A percentile compares a stretch with the other conserved stretches of the same genome.
Conservation (phyloP, 2,888 invertebrate genomes). For the Parapristionchus giblindavisi region DNA sequence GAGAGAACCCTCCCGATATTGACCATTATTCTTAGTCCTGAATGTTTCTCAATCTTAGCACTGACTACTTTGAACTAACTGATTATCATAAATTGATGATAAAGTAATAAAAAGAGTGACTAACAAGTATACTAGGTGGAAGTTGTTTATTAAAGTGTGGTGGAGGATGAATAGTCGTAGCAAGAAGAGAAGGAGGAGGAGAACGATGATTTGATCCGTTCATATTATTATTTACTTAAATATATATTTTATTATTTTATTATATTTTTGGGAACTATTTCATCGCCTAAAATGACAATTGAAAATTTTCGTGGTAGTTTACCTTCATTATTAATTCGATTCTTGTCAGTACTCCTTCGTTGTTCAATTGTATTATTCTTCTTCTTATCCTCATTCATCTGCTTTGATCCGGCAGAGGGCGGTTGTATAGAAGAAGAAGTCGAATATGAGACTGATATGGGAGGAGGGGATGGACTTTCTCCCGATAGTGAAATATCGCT, state of each 20-base stretch:
- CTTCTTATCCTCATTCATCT: background rate
- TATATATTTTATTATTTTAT: background rate
- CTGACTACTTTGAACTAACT: too few species aligned
- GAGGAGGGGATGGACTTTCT: background rate
- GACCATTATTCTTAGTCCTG: too few species aligned
- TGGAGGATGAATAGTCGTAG: constrained; percentile 27
- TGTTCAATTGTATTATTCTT: too few species aligned
- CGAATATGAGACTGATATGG: background rate
- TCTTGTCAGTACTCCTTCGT: background rate
- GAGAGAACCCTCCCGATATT: too few species aligned
- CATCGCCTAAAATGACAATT: background rate
- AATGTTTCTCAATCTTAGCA: too few species aligned
- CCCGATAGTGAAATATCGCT: background rate
- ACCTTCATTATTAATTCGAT: background rate
- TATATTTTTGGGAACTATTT: background rate
- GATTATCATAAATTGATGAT: too few species aligned
- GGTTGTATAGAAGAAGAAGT: background rate
- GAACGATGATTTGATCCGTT: constrained; percentile 3
- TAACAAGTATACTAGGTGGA: too few species aligned
- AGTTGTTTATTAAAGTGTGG: background rate
- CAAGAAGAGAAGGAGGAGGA: constrained; percentile 36
- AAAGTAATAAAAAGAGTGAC: too few species aligned
- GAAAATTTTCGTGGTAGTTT: constrained; percentile 8
- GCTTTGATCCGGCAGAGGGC: constrained; percentile 19
- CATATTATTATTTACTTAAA: constrained; percentile 31